Conservation (phyloP, 2,888 invertebrate genomes). For the Himalopsyche tibetana region DNA sequence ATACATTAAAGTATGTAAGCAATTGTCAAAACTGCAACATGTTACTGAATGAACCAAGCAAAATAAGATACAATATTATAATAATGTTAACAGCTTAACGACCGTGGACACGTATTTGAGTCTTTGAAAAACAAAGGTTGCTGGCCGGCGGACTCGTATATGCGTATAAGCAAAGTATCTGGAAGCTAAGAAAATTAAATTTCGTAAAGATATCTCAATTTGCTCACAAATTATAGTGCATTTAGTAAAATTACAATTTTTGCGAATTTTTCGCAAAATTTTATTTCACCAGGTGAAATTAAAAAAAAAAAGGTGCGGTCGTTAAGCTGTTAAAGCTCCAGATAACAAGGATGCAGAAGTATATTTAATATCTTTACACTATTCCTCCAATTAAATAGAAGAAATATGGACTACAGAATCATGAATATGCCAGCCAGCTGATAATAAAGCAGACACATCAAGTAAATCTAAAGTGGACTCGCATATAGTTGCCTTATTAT, state of each 20-base stretch:
- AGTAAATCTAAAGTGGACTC: conserved; percentile 27
- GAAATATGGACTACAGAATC: not conserved
- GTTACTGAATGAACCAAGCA: not conserved
- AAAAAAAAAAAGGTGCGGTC: no score
- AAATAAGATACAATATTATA: not conserved
- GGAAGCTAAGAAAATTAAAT: no score
- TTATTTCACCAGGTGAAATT: no score
- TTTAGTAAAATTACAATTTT: no score
- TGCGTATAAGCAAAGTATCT: no score
- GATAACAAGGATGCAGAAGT: not conserved
- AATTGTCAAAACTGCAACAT: not conserved
- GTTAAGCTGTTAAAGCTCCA: not conserved
- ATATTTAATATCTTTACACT: not conserved
- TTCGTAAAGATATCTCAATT: no score
- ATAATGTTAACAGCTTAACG: no score
- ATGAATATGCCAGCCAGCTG: not conserved
- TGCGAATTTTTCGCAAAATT: no score
- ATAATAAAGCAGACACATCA: conserved; percentile 34
- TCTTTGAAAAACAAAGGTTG: no score
- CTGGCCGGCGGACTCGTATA: no score
- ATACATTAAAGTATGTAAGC: not conserved
- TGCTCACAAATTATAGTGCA: no score
- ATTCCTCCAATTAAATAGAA: not conserved
- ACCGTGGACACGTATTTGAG: no score
- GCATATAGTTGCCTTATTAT: conserved; percentile 32